Conservation (phyloP, 2,888 invertebrate species). For the Cryptocheilus praepositus region DNA sequence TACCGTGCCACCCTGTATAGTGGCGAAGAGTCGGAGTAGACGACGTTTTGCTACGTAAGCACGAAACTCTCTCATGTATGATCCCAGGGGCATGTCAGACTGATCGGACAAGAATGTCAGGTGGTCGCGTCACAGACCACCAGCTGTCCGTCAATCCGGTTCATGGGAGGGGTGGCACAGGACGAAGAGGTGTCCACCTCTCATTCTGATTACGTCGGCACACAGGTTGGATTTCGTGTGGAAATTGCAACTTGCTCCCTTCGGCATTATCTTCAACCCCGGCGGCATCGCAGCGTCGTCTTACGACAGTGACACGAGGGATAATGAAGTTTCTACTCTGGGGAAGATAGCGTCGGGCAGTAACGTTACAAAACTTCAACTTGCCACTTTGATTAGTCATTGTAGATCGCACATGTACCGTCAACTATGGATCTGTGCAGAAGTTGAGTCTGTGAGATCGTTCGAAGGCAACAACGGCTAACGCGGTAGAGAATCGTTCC, state of each 20-base stretch:
- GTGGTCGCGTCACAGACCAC: slow-evolving; percentile 67
- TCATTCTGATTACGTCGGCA: slow-evolving; percentile 64
- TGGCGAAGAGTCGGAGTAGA: neutral
- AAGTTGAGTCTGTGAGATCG: too few relatives aligned
- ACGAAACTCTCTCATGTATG: slow-evolving; percentile 55
- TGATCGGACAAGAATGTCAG: slow-evolving; percentile 68
- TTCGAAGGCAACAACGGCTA: neutral
- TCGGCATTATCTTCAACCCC: slow-evolving; percentile 36
- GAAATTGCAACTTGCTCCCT: slow-evolving; percentile 56
- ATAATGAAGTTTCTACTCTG: slow-evolving; percentile 39
- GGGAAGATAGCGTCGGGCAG: slow-evolving; percentile 16
- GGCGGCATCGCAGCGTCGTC: slow-evolving; percentile 19
- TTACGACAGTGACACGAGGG: slow-evolving; percentile 37
- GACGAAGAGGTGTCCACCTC: slow-evolving; percentile 22
- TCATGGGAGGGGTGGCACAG: slow-evolving; percentile 33
- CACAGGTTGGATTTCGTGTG: slow-evolving; percentile 53
- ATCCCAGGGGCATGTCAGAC: slow-evolving; percentile 65
- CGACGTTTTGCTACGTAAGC: slow-evolving; percentile 63
- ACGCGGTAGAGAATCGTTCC: neutral
- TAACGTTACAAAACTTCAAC: neutral
- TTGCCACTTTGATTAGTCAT: slow-evolving; percentile 3
- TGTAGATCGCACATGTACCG: neutral
- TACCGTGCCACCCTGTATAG: too few relatives aligned
- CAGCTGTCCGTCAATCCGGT: slow-evolving; percentile 67
- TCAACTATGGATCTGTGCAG: neutral